Percentiles rank a stretch among this genome's conserved stretches.
Evolutionary conservation across 2,888 invertebrate genomes (phyloP).

Genomic region (Diplolepis rosae): DNA sequence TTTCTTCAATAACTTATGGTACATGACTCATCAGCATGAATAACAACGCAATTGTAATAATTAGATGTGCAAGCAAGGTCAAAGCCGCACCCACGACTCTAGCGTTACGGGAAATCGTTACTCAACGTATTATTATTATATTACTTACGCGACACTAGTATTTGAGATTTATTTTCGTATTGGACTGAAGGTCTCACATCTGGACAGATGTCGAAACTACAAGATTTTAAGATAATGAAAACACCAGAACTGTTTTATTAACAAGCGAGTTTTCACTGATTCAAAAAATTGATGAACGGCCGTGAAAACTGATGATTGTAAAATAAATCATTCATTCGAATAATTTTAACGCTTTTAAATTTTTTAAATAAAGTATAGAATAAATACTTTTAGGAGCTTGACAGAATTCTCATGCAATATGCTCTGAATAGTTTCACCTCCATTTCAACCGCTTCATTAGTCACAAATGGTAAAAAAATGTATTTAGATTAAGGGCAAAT

Average conservation of each 20-base stretch:
- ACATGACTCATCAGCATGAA: constrained; percentile 37
- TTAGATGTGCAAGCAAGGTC: constrained; percentile 59
- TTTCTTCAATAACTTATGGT: constrained; percentile 34
- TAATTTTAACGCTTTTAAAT: not conserved
- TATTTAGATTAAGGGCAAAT: not conserved
- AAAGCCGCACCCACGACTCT: constrained; percentile 57
- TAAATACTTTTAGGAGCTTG: constrained; percentile 11
- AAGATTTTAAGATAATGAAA: constrained; percentile 7
- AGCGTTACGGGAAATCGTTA: constrained; percentile 20
- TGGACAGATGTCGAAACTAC: constrained; percentile 1
- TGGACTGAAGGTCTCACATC: not conserved
- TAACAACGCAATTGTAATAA: constrained; percentile 59
- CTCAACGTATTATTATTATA: constrained; percentile 13
- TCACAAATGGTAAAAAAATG: not conserved
- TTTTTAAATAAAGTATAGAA: not conserved
- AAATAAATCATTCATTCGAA: not conserved
- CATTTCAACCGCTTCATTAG: constrained; percentile 9
- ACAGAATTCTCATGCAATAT: not conserved
- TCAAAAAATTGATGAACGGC: not conserved
- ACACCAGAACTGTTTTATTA: not conserved
- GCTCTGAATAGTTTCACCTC: not conserved
- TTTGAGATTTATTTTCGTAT: not conserved
- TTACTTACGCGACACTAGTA: constrained; percentile 6
- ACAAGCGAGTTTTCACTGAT: not conserved
- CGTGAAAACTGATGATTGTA: not conserved